phyloP scores from a whole-genome alignment of 2,797 vertebrate genomes.

The Onychomys arenicola region DNA sequence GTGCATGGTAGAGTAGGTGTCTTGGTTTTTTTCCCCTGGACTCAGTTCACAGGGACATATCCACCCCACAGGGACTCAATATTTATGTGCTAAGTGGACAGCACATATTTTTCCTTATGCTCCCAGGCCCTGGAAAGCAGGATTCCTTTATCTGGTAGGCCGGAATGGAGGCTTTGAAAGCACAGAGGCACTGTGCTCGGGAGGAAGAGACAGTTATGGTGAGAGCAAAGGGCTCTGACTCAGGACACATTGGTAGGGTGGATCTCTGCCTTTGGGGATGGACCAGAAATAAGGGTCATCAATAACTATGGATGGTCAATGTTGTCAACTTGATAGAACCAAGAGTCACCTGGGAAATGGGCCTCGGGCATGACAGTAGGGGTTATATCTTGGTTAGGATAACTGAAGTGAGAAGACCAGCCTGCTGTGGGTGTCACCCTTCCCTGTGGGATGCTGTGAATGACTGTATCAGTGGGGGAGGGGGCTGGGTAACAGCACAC shows the following conservation, averaged over 20 bases:
- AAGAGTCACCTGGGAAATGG: not conserved
- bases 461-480: not conserved
- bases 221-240: not conserved
- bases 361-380: not conserved
- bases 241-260: not conserved
- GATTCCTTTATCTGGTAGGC: fast-evolving
- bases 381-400: not conserved
- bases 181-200: not conserved
- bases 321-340: not conserved
- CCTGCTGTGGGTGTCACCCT: not conserved
- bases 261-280: not conserved
- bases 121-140: not conserved
- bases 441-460: not conserved
- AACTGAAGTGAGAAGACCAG: not conserved
- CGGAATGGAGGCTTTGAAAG: not conserved
- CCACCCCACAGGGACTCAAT: not conserved
- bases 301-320: not conserved
- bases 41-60: not conserved
- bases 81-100: not conserved
- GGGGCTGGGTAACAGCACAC: too few relatives aligned
- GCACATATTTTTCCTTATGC: not conserved
- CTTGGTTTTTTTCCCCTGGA: not conserved
- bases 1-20: not conserved
- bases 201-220: not conserved
- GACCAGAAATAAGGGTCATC: not conserved